These are phyloP conservation scores for Gymnothorax javanicus DNA, from an alignment of 2,797 vertebrate species.

Conservation along the genomic window DNA sequence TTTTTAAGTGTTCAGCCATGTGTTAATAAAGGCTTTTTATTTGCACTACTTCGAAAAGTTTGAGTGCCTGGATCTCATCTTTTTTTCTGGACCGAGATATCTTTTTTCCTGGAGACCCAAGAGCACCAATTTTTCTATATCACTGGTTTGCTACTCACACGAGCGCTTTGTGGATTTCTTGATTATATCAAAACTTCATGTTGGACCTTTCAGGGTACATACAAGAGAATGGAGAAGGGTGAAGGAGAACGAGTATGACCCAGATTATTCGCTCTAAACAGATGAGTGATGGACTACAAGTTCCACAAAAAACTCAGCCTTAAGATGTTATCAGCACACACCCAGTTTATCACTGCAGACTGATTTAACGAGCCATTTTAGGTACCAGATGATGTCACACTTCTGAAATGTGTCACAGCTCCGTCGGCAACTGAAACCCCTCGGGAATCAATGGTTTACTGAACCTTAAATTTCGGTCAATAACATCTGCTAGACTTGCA, in stretches of 20 bases:
- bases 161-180: no score
- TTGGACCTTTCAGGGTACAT: background rate
- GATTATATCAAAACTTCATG: background rate
- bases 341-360: no score
- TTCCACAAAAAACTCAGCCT: background rate
- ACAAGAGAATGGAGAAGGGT: background rate
- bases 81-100: no score
- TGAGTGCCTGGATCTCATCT: no score
- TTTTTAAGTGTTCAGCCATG: no score
- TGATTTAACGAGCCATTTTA: background rate
- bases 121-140: no score
- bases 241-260: background rate
- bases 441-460: background rate
- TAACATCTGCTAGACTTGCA: slow-evolving; percentile 29
- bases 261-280: background rate
- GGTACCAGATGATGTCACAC: background rate
- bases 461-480: slow-evolving; percentile 10
- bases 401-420: no score
- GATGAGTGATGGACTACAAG: background rate
- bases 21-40: no score
- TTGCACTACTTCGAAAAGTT: no score
- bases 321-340: no score
- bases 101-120: no score
- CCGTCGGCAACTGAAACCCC: background rate
- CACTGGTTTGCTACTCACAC: no score